Base-by-base conservation (phyloP, 2,888 invertebrate species). In the Eulithis testata region DNA sequence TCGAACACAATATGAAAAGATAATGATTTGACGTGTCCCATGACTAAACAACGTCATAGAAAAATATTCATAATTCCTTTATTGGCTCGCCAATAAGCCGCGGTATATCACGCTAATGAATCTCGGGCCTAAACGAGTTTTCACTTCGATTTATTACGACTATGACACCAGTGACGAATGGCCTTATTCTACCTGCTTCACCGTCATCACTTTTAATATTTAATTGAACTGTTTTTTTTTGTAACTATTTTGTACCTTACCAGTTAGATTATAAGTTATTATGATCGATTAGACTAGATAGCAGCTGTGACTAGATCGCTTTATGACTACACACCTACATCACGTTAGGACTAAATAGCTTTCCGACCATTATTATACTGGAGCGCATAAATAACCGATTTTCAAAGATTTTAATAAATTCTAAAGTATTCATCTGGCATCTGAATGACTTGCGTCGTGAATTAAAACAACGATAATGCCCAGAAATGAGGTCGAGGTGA, bases 121-220 rank as follows among this genome's bases (percentile, higher is more conserved):
- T 67, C 66, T 60, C 65, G 51, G 52, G 43, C 58, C 65, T 53
- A 66, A 82, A 81, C 80, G 69, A 77, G 83, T 80, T 83, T 80
- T 76, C 76, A 77, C 76, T 75, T 76, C 71, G 75, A 79, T 81
- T 78, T 79, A 78, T 82, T 77, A 78, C 79, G 74, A 79, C 80
- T 79, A 79, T 80, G 79, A 79, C 76, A 77, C 67, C 71, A 69
- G 70, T 70, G 71, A 71, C 64, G 70, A 67, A 67, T 71, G 71
- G 70, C 65, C 66, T 47, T 67, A 59, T 54, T 57, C 37, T 52
- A 21, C 49, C 53, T 60, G 61, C 60, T 40, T 40, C 49, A 40
- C 1, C 53, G 4, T 3, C 53, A 21, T 50, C 31, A 31, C 31
- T 31, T 31, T 31, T 31, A 5, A 31, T 31, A 5, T 31, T 51